phyloP scores from a whole-genome alignment of 2,797 vertebrate species.

The Pipistrellus nathusii region DNA sequence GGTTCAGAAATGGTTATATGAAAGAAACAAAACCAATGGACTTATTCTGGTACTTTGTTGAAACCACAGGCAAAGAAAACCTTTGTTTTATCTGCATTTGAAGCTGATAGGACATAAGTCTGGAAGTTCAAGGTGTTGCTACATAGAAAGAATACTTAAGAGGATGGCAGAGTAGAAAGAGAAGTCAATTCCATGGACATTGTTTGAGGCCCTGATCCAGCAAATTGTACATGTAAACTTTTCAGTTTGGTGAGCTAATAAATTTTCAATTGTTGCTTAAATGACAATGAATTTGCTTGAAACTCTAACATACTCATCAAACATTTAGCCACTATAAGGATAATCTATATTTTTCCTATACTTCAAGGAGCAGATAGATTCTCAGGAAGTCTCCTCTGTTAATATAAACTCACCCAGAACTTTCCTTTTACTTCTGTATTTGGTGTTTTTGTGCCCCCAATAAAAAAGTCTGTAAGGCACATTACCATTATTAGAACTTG shows the following conservation, averaged over 20 bases:
- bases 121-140: not conserved
- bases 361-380: not conserved
- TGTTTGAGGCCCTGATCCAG: not conserved
- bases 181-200: not conserved
- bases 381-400: not conserved
- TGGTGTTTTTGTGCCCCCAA: not conserved
- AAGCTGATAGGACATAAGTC: not conserved
- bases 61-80: not conserved
- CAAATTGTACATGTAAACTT: not conserved
- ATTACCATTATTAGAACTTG: conserved; percentile 47
- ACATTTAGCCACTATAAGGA: not conserved
- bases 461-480: not conserved
- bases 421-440: conserved; percentile 13
- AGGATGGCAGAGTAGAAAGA: not conserved
- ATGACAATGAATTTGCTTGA: not conserved
- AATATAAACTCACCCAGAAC: not conserved
- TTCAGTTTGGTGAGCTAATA: conserved; percentile 2
- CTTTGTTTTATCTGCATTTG: not conserved
- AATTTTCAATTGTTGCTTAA: conserved; percentile 4
- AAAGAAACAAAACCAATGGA: not conserved
- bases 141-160: not conserved
- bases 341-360: not conserved
- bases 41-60: not conserved
- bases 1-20: not conserved
- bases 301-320: not conserved